Conservation (phyloP, 2,797 vertebrate genomes). For the Oreonectes daqikongensis region DNA sequence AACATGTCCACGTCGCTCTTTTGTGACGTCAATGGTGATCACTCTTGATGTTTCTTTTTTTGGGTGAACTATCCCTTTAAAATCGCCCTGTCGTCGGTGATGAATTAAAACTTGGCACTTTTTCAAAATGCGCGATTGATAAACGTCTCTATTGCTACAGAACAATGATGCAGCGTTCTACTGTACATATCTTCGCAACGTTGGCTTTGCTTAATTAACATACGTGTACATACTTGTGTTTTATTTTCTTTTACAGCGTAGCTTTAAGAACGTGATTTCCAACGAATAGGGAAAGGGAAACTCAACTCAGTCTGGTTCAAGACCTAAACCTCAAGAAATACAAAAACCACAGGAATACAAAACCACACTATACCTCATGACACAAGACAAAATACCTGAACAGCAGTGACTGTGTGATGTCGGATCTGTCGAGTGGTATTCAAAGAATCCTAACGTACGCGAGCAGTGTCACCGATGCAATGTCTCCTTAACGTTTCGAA, state of each 20-base stretch:
- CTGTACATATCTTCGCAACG: constrained; percentile 60
- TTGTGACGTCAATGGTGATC: too few relatives aligned
- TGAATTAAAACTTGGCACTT: constrained; percentile 15
- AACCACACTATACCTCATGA: constrained; percentile 85
- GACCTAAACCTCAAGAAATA: constrained; percentile 64
- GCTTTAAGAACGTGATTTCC: constrained; percentile 67
- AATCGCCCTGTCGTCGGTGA: too few relatives aligned
- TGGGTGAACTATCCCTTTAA: constrained; percentile 1
- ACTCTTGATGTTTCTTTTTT: not conserved
- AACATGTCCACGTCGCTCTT: too few relatives aligned
- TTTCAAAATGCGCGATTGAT: constrained; percentile 13
- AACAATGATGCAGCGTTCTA: constrained; percentile 61
- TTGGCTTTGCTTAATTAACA: constrained; percentile 52
- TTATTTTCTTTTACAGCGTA: constrained; percentile 60
- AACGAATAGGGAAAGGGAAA: constrained; percentile 60
- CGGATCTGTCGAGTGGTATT: constrained; percentile 45
- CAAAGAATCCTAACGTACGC: constrained; percentile 71
- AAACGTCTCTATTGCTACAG: constrained; percentile 40
- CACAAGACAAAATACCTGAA: constrained; percentile 68
- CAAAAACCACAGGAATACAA: constrained; percentile 70
- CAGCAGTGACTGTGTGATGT: constrained; percentile 68
- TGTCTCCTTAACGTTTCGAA: constrained; percentile 85
- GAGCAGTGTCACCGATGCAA: constrained; percentile 85
- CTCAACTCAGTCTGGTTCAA: constrained; percentile 59
- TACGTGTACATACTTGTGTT: constrained; percentile 54